Conservation (phyloP, 1,140 invertebrate genomes). For the Trachymyrmex septentrionalis region DNA sequence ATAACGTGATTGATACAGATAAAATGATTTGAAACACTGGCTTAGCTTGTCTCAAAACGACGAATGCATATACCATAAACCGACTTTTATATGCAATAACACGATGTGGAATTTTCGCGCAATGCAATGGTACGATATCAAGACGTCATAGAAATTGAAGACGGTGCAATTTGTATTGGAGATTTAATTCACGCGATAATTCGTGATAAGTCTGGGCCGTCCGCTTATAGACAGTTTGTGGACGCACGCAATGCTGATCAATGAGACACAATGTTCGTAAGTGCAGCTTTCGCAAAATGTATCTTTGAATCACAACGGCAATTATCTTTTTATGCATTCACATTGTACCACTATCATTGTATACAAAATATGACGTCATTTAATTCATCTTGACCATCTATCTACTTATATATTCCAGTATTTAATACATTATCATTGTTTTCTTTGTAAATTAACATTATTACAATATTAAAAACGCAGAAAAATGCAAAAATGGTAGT, state of each 20-base stretch:
- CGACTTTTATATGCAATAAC: conserved; percentile 43
- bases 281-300: neutral
- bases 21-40: neutral
- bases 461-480: too few species aligned
- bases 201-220: neutral
- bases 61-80: conserved; percentile 27
- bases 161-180: neutral
- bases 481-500: too few species aligned
- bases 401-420: neutral
- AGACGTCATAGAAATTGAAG: neutral
- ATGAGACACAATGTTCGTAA: neutral
- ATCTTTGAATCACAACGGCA: neutral
- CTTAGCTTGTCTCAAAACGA: neutral
- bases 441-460: too few species aligned
- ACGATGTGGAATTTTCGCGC: neutral
- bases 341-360: neutral
- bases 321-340: neutral
- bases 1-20: neutral
- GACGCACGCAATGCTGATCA: neutral
- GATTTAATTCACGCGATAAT: neutral
- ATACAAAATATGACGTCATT: neutral
- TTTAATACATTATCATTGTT: too few species aligned
- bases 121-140: neutral
- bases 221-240: neutral
- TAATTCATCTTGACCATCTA: neutral